These are phyloP conservation scores for Laticauda laticaudata DNA, from an alignment of 2,113 vertebrate genomes.

Conservation along the genomic window DNA sequence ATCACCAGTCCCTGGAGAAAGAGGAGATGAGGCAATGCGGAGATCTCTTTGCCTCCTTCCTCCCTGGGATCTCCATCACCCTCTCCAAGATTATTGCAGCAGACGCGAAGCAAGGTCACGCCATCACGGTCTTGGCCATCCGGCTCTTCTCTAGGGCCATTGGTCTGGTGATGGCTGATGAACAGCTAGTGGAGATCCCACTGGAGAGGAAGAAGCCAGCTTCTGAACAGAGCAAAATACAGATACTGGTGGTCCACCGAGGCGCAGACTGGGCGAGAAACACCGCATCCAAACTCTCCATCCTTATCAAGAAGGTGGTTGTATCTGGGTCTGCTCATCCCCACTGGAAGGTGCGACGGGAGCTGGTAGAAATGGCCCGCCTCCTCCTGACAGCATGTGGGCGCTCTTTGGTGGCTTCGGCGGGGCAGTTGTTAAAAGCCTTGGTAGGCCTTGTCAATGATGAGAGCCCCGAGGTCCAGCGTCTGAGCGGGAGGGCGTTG, in stretches of 20 bases:
- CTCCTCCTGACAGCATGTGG: slow-evolving; percentile 77
- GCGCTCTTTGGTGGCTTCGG: slow-evolving; percentile 74
- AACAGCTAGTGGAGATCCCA: slow-evolving; percentile 69
- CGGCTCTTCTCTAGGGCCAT: slow-evolving; percentile 78
- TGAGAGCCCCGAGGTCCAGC: slow-evolving; percentile 77
- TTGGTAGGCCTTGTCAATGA: slow-evolving; percentile 85
- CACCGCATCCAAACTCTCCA: slow-evolving; percentile 74
- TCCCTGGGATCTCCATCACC: slow-evolving; percentile 85
- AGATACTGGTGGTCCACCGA: slow-evolving; percentile 79
- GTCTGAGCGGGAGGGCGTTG: slow-evolving; percentile 70
- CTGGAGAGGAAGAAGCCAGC: slow-evolving; percentile 41
- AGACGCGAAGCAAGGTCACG: slow-evolving; percentile 86
- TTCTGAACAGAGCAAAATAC: slow-evolving; percentile 61
- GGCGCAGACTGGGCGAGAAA: slow-evolving; percentile 79
- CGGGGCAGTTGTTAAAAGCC: slow-evolving; percentile 79
- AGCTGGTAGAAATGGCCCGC: slow-evolving; percentile 76
- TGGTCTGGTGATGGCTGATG: slow-evolving; percentile 82
- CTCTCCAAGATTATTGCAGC: slow-evolving; percentile 81
- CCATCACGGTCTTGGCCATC: slow-evolving; percentile 74
- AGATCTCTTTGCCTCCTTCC: slow-evolving; percentile 83
- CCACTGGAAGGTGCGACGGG: slow-evolving; percentile 89
- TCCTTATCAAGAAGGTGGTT: slow-evolving; percentile 80
- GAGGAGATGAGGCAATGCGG: slow-evolving; percentile 69
- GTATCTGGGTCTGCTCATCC: slow-evolving; percentile 79
- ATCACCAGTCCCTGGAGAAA: slow-evolving; percentile 55